Base-by-base conservation (phyloP, 2,797 vertebrate species). In the Dryobates pubescens region DNA sequence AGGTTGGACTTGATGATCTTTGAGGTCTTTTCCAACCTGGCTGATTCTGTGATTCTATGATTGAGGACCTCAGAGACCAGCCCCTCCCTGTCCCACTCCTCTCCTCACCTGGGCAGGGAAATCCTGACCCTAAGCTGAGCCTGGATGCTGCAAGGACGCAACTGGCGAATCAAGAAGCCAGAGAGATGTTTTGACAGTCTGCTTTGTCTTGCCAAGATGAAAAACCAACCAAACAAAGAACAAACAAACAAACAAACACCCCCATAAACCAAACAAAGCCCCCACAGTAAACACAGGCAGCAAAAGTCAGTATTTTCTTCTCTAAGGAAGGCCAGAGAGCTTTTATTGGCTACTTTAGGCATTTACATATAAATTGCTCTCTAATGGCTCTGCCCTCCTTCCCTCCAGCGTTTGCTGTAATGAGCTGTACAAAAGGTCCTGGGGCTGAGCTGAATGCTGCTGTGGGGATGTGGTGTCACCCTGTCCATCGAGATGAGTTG, bases 291-390 rank as follows among this genome's bases (percentile, higher is more conserved):
- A 69, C 20, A 24, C 23, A 57, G 65, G 26, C 30, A 45, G 77
- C 68, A 91, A 86, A 89, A 90, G 56, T 57, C 89, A 75, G 19
- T 93, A 49, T 62, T n/a, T 34, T 77, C 87, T 87, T 56, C 54
- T 22, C 70, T 96, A 82, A 96, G 86, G 85, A 96, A 94, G 4
- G 26, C 69, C 32, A 15, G 17, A 62, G n/a, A 43, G 62, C 89
- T 94, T 94, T 95, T 93, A 96, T 96, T 96, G 84, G 49, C 64
- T 80, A 94, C 94, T 95, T 96, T 63, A 80, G 34, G 82, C 95
- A 97, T 98, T 98, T 97, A 95, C 97, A 97, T 98, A 97, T 96
- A 98, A 97, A 98, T 97, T 97, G 95, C 88, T 97, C 82, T 87
- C 68, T 96, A 97, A 97, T 95, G 83, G 90, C 83, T 97, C 90